Conservation (phyloP, 2,113 vertebrate genomes). For the Dicrurus megarhynchus region DNA sequence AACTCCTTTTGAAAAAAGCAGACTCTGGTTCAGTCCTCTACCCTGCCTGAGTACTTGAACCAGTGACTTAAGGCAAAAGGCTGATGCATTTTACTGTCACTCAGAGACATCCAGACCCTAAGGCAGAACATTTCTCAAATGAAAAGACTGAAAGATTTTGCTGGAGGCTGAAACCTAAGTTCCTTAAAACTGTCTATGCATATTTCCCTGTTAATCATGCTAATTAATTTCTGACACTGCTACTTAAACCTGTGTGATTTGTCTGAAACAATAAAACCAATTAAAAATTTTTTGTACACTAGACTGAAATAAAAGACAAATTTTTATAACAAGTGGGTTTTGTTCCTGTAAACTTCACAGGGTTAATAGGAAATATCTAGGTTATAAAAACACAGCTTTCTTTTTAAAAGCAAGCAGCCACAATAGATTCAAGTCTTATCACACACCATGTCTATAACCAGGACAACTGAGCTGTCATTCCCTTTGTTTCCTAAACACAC, state of each 20-base stretch:
- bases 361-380: neutral
- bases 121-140: neutral
- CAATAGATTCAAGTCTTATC: neutral
- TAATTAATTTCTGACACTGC: conserved; percentile 23
- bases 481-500: neutral
- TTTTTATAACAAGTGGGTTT: neutral
- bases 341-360: neutral
- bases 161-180: neutral
- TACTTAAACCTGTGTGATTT: neutral
- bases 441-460: neutral
- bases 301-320: neutral
- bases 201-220: neutral
- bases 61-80: neutral
- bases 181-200: neutral
- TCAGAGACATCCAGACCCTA: neutral
- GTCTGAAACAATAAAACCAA: neutral
- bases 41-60: neutral
- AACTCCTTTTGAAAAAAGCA: neutral
- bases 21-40: neutral
- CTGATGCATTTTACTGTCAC: neutral
- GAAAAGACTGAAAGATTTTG: neutral
- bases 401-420: neutral
- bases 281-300: neutral
- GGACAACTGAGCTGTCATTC: neutral
- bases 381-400: neutral